Percentiles rank a stretch among this genome's conserved stretches.
Conservation (phyloP, 2,113 vertebrate species). For the Heteronetta atricapilla region DNA sequence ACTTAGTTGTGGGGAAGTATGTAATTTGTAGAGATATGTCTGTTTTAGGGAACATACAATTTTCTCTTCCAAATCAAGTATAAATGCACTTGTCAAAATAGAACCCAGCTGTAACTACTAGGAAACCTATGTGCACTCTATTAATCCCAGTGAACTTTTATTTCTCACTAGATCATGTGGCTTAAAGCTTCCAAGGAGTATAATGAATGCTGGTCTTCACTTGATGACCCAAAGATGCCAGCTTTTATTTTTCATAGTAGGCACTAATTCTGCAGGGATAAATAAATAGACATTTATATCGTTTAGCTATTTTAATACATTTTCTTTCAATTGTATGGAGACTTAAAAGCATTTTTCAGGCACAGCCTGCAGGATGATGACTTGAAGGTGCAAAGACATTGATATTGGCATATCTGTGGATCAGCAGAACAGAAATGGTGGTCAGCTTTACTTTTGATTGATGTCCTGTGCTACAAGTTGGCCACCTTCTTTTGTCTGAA, state of each 20-base stretch:
- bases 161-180: background rate
- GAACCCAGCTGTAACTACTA: background rate
- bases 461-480: background rate
- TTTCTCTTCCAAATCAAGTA: background rate
- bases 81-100: background rate
- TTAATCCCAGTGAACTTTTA: background rate
- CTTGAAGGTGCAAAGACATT: background rate
- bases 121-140: rapidly evolving
- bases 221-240: background rate
- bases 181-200: background rate
- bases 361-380: background rate
- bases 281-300: background rate
- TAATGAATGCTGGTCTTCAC: background rate
- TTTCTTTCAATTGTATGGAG: background rate
- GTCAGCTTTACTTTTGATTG: background rate
- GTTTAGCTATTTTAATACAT: background rate
- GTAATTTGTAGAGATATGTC: background rate
- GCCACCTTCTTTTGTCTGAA: background rate
- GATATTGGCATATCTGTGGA: background rate
- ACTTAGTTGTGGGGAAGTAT: background rate
- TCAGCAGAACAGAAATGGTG: background rate
- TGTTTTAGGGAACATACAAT: background rate
- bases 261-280: background rate
- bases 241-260: background rate
- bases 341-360: background rate